Base-by-base conservation (phyloP, 2,888 invertebrate genomes). In the Cistogaster globosa region DNA sequence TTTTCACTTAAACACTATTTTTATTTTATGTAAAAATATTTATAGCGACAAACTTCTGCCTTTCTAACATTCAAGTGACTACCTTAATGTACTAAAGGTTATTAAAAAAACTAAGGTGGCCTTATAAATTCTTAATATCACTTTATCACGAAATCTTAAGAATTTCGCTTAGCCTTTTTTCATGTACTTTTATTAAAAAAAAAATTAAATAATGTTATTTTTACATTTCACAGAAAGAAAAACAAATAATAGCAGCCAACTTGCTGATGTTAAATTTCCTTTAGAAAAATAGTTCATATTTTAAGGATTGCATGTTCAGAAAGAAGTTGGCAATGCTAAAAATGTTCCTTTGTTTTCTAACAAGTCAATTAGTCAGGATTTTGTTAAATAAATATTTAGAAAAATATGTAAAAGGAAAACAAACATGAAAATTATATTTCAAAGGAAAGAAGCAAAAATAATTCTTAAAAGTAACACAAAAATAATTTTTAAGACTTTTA, bases 91-190 rank as follows among this genome's bases (percentile, higher is more conserved):
- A 75, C 71, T 84, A 68, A 48, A 48, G 60, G 80, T 75, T 80
- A 75, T 60, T 69, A 58, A 58, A 67, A 38, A 55, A 45, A 7
- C 20, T 53, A 22, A 53, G 53, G 57, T 77, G 67, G 60, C 68
- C 68, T 60, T 51, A 20, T 51, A 74, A 84, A 77, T 36, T 12
- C 58, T 53, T 69, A 85, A 85, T 85, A 77, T 78, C 63, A 71
- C 38, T 85, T 85, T 85, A 78, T 85, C 85, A 85, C 85, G 85
- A 85, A 58, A 85, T 82, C 74, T 74, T 71, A 45, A 45, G 58
- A 60, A 63, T 63, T 51, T 55, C 26, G 20, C 58, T 26, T 20
- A 18, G 14, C 45, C 20, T 8, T 72, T 48, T 60, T 58, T 12
- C 38, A 45, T 11, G 62, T 45, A 55, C 32, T 58, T 32, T 48